These are phyloP conservation scores for Tachyglossus aculeatus DNA, from an alignment of 2,797 vertebrate species.

Conservation along the genomic window DNA sequence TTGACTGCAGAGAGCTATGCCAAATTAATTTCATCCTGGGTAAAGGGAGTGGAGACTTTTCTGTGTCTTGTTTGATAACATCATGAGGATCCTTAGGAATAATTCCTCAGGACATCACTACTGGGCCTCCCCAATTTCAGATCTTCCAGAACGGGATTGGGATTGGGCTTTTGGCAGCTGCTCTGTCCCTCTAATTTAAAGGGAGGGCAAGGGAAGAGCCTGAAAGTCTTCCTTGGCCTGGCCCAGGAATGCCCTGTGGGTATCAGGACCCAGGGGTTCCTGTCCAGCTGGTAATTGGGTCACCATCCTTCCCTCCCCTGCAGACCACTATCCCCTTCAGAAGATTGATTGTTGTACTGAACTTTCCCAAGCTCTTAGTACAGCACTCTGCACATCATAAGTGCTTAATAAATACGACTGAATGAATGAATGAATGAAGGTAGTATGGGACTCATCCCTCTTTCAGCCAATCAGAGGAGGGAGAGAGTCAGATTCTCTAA, in stretches of 20 bases:
- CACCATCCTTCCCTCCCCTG: too few relatives aligned
- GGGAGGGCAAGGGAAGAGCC: too few relatives aligned
- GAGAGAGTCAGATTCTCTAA: slow-evolving; percentile 20
- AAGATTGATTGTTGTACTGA: too few relatives aligned
- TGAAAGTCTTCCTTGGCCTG: too few relatives aligned
- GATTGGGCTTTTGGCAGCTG: slow-evolving; percentile 5
- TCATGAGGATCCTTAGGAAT: slow-evolving; percentile 51
- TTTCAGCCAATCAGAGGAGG: slow-evolving; percentile 5
- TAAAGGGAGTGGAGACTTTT: slow-evolving; percentile 23
- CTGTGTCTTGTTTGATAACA: slow-evolving; percentile 52
- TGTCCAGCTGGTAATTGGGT: too few relatives aligned
- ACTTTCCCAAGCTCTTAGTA: not conserved
- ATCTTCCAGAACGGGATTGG: slow-evolving; percentile 30
- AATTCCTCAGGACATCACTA: slow-evolving; percentile 38
- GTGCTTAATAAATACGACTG: not conserved
- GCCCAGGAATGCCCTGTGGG: too few relatives aligned
- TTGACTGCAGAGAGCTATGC: slow-evolving; percentile 32
- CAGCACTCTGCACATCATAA: not conserved
- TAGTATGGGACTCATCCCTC: slow-evolving; percentile 5
- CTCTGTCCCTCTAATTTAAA: slow-evolving; percentile 5
- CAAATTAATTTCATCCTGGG: slow-evolving; percentile 48
- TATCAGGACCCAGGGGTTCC: too few relatives aligned
- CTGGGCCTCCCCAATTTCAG: not conserved
- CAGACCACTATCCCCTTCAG: too few relatives aligned
- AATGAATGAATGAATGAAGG: too few relatives aligned